Conservation (phyloP, 2,888 invertebrate genomes). For the Julus scanicus region DNA sequence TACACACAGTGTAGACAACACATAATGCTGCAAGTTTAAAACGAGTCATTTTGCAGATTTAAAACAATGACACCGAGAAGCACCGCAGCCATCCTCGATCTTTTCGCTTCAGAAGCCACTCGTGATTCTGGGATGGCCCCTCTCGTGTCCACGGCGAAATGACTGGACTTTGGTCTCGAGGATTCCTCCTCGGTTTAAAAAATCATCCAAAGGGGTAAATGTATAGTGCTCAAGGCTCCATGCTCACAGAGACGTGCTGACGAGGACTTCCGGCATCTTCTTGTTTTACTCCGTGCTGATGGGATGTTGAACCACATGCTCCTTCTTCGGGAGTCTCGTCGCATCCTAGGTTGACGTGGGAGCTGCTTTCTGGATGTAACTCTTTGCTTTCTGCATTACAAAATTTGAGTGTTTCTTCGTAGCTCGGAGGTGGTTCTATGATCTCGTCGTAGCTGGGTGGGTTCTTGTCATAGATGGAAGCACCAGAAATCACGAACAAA, state of each 20-base stretch:
- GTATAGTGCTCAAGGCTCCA: constrained; percentile 1
- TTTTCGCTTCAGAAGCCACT: neutral
- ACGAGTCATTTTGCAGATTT: neutral
- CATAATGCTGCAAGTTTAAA: neutral
- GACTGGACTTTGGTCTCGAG: neutral
- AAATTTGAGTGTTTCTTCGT: constrained; percentile 56
- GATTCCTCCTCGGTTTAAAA: neutral
- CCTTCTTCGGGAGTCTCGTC: constrained; percentile 22
- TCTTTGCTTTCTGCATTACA: neutral
- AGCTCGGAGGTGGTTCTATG: constrained; percentile 56
- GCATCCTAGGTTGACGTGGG: constrained; percentile 48
- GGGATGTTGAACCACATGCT: neutral
- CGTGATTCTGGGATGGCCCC: neutral
- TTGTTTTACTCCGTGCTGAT: neutral
- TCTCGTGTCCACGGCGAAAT: neutral
- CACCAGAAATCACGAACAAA: constrained; percentile 54
- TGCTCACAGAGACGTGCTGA: neutral
- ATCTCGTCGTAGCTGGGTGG: constrained; percentile 57
- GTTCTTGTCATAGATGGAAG: constrained; percentile 54
- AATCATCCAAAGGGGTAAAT: neutral
- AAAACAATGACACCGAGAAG: neutral
- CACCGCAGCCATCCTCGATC: neutral
- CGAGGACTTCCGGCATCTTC: neutral
- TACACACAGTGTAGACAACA: neutral
- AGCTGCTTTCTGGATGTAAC: neutral